A percentile compares a stretch with the other conserved stretches of the same genome.
Evolutionary conservation across 2,797 vertebrate genomes (phyloP).

Genomic region (Lerista edwardsae): DNA sequence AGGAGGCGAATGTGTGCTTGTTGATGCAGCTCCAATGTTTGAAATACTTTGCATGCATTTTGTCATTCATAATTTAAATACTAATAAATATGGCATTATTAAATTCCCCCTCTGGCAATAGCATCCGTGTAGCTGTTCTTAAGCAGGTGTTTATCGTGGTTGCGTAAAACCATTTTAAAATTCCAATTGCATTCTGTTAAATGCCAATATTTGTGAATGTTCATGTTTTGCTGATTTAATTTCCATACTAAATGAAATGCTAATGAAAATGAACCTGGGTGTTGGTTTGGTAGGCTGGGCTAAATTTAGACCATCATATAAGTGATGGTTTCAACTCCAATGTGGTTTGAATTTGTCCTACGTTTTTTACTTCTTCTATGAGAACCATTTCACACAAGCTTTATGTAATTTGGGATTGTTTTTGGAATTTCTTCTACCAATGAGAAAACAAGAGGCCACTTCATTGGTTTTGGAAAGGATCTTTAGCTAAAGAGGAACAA

Average conservation of each 20-base stretch:
- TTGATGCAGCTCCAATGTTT: conserved; percentile 56
- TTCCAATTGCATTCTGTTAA: conserved; percentile 48
- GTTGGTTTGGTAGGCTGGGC: background rate
- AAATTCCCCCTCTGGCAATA: conserved; percentile 42
- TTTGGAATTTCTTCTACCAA: background rate
- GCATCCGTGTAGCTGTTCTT: conserved; percentile 37
- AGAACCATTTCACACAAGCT: background rate
- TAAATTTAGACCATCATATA: conserved; percentile 2
- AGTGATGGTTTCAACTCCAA: background rate
- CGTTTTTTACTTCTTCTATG: background rate
- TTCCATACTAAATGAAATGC: conserved; percentile 39
- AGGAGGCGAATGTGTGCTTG: conserved; percentile 20
- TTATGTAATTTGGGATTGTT: fast-evolving
- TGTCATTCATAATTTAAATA: conserved; percentile 56
- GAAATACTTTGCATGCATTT: conserved; percentile 59
- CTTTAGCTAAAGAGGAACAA: background rate
- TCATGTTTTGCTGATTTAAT: conserved; percentile 42
- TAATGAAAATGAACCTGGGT: conserved; percentile 38
- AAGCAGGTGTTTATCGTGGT: conserved; percentile 25
- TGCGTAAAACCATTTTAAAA: conserved; percentile 28
- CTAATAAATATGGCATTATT: conserved; percentile 50
- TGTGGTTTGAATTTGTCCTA: background rate
- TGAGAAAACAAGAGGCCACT: background rate
- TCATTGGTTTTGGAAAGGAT: background rate
- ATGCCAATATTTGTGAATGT: conserved; percentile 32